Evolutionary conservation across 2,888 invertebrate species (phyloP), one percentile per base, ranked within the genome.

Genomic region (Tipula confusa): DNA sequence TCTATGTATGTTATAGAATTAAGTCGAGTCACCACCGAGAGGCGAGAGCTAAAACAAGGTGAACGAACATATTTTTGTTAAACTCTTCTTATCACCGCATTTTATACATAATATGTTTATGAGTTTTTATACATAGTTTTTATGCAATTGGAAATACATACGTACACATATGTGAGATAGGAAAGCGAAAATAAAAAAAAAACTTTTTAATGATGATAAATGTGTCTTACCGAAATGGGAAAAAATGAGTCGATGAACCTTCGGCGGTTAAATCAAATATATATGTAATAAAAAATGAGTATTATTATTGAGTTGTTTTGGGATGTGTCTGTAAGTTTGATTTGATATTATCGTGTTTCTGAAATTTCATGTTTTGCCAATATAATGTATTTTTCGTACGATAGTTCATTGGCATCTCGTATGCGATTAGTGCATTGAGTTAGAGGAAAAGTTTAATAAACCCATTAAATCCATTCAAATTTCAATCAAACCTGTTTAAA

Each of bases 171-270:
- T 64, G 24, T 64, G 64, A 9, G 48, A 48, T 18, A 64, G 18
- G 24, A 24, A 24, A 64, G 24, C 18, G 64, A 18, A 64, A 64
- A 64, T 24, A 64, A 64, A 43, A 43, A 43, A 43, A 43, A 64
- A 64, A 64, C 24, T 64, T 64, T 64, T 24, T 64, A 64, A 64
- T 64, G 64, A 64, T 64, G 64, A 64, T 64, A 64, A 64, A 64
- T 64, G 18, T 64, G 64, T 64, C 64, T 64, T 64, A 64, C 64
- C 64, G 64, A 64, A 64, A 64, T 64, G 24, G 64, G 64, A 64
- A 64, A 64, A n/a, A n/a, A 64, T 7, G 64, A 64, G 64, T 64
- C 64, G 24, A 64, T 64, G 64, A 64, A 64, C 64, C n/a, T 64
- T 24, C n/a, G 64, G 24, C 64, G 64, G 64, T 64, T 64, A 64